Percentiles rank a stretch among this genome's conserved stretches.
Evolutionary conservation across 2,888 invertebrate species (phyloP).

Genomic region (Ochropleura plecta): DNA sequence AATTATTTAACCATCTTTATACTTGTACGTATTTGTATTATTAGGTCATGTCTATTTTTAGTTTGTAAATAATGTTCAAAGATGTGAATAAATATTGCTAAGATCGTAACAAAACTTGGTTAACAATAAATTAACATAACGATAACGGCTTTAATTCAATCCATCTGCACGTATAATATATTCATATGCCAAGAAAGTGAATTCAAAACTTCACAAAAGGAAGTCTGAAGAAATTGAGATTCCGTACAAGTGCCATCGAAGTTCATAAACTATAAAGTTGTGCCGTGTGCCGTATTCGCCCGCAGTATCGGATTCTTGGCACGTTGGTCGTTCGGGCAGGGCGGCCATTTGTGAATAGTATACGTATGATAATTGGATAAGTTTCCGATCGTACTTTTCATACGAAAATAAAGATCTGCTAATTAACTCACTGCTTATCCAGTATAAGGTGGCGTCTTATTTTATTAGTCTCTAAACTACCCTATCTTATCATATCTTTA

Average conservation of each 20-base stretch:
- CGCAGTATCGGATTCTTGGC: conserved; percentile 51
- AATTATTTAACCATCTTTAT: too few relatives aligned
- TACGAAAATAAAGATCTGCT: too few relatives aligned
- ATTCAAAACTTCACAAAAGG: conserved; percentile 27
- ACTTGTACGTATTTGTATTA: too few relatives aligned
- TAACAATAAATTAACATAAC: neutral
- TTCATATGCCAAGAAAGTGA: conserved; percentile 37
- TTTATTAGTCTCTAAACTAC: neutral
- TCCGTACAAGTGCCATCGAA: conserved; percentile 47
- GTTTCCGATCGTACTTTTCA: too few relatives aligned
- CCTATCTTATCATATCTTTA: neutral
- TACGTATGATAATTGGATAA: conserved; percentile 34
- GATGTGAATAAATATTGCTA: too few relatives aligned
- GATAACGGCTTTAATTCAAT: conserved; percentile 7
- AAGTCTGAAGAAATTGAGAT: conserved; percentile 57
- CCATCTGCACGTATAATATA: conserved; percentile 18
- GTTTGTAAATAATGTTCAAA: too few relatives aligned
- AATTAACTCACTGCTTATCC: neutral
- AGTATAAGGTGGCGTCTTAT: neutral
- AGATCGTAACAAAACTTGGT: too few relatives aligned
- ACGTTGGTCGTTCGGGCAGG: conserved; percentile 52
- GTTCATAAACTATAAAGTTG: conserved; percentile 63
- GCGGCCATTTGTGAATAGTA: conserved; percentile 56
- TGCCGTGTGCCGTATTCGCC: conserved; percentile 35
- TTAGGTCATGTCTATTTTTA: too few relatives aligned